A percentile compares a stretch with the other conserved stretches of the same genome.
These are phyloP conservation scores for Nephrotoma flavescens DNA, from an alignment of 2,888 invertebrate species.

Conservation along the genomic window DNA sequence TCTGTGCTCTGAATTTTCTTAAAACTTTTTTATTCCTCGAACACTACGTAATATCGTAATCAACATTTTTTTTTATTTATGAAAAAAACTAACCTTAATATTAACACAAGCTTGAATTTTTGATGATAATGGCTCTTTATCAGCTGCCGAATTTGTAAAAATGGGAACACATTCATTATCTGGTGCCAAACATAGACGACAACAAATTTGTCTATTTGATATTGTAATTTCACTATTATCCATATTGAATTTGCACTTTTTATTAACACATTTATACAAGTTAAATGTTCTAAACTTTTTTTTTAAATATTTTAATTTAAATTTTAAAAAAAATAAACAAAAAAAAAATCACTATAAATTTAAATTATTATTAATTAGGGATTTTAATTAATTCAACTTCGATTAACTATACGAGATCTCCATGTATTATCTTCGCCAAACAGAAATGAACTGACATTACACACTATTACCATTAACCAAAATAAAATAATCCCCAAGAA, in stretches of 20 bases:
- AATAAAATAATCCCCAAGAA: neutral
- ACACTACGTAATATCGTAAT: neutral
- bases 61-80: neutral
- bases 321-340: neutral
- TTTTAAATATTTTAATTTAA: neutral
- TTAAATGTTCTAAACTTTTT: neutral
- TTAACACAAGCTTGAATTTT: constrained; percentile 32
- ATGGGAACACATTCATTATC: constrained; percentile 33
- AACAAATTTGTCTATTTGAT: constrained; percentile 27
- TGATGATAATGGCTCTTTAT: constrained; percentile 30
- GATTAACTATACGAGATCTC: neutral
- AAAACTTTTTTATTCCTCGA: constrained; percentile 1
- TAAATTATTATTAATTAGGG: constrained; percentile 3
- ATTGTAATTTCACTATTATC: constrained; percentile 16
- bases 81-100: constrained; percentile 28
- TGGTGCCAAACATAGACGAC: constrained; percentile 32
- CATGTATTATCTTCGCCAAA: constrained; percentile 5
- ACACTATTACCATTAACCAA: constrained; percentile 3
- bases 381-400: neutral
- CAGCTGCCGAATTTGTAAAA: constrained; percentile 32
- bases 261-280: neutral
- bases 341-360: neutral
- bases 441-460: constrained; percentile 7
- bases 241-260: constrained; percentile 11
- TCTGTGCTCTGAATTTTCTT: neutral